Percentiles rank a stretch among this genome's conserved stretches.
These are phyloP conservation scores for Ahaetulla prasina DNA, from an alignment of 2,113 vertebrate species.

Conservation along the genomic window DNA sequence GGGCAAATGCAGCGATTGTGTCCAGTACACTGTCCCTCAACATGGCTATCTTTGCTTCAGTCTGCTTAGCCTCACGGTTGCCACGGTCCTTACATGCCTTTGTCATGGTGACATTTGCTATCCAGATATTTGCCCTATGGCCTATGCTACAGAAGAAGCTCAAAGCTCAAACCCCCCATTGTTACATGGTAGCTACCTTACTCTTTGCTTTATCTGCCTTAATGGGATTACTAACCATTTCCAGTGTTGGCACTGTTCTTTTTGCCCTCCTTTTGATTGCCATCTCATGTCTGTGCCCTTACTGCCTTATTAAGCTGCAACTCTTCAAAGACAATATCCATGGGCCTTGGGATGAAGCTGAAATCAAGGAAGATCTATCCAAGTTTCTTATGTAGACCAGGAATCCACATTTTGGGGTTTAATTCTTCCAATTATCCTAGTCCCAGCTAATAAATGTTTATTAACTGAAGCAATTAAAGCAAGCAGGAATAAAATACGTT, in stretches of 20 bases:
- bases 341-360: conserved; percentile 96
- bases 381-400: conserved; percentile 72
- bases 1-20: conserved; percentile 81
- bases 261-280: conserved; percentile 76
- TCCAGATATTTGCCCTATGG: conserved; percentile 95
- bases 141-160: conserved; percentile 89
- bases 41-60: conserved; percentile 92
- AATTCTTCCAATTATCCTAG: not conserved
- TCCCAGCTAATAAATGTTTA: not conserved
- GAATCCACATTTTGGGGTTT: not conserved
- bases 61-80: conserved; percentile 91
- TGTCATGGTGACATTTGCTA: conserved; percentile 89
- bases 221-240: conserved; percentile 74
- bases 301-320: conserved; percentile 85
- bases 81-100: conserved; percentile 89
- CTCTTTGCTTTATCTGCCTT: conserved; percentile 77
- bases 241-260: conserved; percentile 76
- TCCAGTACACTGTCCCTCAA: conserved; percentile 92
- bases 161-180: conserved; percentile 70
- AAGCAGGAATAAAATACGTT: not conserved
- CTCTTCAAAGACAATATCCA: conserved; percentile 96
- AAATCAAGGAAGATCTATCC: conserved; percentile 91
- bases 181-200: conserved; percentile 76
- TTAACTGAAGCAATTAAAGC: not conserved
- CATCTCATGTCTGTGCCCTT: conserved; percentile 84